phyloP scores from a whole-genome alignment of 1,140 invertebrate genomes.

The Scaptomyza montana region DNA sequence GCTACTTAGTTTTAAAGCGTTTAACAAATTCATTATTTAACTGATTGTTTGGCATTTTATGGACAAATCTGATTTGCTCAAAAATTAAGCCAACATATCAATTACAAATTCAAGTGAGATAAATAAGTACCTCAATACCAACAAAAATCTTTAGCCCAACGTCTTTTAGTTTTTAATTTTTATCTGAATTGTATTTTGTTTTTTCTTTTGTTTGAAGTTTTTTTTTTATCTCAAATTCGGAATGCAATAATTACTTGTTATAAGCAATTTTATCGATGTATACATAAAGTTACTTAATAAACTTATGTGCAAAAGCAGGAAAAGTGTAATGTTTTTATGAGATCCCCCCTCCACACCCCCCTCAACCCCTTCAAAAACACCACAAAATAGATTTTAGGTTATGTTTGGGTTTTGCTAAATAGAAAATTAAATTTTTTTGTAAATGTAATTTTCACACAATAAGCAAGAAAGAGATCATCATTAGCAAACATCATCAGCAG shows the following conservation, averaged over 20 bases:
- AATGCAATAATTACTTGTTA: conserved; percentile 37
- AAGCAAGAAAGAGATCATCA: conserved; percentile 31
- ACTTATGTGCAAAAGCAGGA: conserved; percentile 44
- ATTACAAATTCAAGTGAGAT: conserved; percentile 5
- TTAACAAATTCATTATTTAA: neutral
- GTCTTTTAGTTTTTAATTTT: neutral
- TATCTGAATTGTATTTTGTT: neutral
- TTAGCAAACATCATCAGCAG: conserved; percentile 17
- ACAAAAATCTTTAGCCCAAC: conserved; percentile 1
- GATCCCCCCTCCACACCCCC: neutral
- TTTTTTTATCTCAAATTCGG: conserved; percentile 6
- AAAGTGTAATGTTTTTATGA: conserved; percentile 36
- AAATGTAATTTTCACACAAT: conserved; percentile 12
- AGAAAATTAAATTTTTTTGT: conserved; percentile 41
- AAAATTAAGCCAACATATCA: neutral
- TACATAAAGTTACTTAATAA: conserved; percentile 18
- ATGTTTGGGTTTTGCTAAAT: conserved; percentile 40
- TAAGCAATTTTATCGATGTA: conserved; percentile 20
- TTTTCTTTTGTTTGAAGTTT: neutral
- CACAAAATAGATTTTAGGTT: conserved; percentile 35
- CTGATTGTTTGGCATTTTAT: neutral
- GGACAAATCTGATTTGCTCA: conserved; percentile 13
- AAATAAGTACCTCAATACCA: conserved; percentile 1
- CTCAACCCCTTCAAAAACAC: neutral
- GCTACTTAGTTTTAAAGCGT: conserved; percentile 42